Evolutionary conservation across 1,140 invertebrate genomes (phyloP), one percentile per base, ranked within the genome.

Genomic region (Lepidurus arcticus): DNA sequence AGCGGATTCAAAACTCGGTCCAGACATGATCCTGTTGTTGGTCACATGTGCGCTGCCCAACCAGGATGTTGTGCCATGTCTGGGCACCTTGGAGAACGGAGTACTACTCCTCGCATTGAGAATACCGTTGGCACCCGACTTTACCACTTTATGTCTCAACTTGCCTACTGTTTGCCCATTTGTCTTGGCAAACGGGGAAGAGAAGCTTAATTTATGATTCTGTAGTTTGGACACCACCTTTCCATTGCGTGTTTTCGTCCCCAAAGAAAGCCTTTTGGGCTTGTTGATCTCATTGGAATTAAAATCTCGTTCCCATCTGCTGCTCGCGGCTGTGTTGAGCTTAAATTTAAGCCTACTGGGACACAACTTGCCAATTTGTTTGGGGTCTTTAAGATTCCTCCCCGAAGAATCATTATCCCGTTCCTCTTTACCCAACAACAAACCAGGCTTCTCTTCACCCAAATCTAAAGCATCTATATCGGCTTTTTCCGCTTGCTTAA

Each of bases 371-470:
- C 53, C 53, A 65, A 65, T 21, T 65, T 9, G 53, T 21, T 65
- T 65, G 16, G 16, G 16, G 53, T 65, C 13, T 13, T 65, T 65
- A 65, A 65, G 53, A n/a, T 65, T 13, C 53, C 21, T 13, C 9
- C 53, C n/a, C 1, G 53, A 7, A 65, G 53, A n/a, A 13, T 65
- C 53, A 65, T 21, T 65, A 65, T 16, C n/a, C 53, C 21, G 8
- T 65, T 13, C 21, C 53, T 13, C n/a, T 65, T 65, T 13, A 5
- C 21, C 21, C 21, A 65, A 65, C 53, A 65, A 21, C 21, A 65
- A 65, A 65, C 53, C 21, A 65, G 53, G 53, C 16, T 65, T 65
- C 53, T 65, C 76, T 44, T 76, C 76, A 13, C 42, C 42, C 45
- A 76, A 13, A 53, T 76, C 76, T 21, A 76, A 24, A 43, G 34